Percentiles rank a stretch among this genome's conserved stretches.
Evolutionary conservation across 2,113 vertebrate genomes (phyloP).

Genomic region (Pseudopipra pipra): DNA sequence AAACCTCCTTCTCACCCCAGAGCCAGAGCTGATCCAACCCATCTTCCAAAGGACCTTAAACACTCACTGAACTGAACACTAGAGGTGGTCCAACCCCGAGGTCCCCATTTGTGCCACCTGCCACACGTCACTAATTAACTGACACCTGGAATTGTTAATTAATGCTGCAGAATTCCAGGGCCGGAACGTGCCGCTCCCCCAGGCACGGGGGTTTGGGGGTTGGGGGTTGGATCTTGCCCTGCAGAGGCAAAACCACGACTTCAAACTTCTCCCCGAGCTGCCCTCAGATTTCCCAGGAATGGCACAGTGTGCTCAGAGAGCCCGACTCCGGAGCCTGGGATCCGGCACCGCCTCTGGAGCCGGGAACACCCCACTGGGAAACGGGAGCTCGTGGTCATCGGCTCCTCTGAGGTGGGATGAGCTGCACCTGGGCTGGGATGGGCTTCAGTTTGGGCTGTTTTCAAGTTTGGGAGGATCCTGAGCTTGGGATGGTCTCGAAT

Average conservation of each 20-base stretch:
- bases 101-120: neutral
- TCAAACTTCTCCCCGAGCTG: neutral
- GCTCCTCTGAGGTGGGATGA: rapidly evolving
- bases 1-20: rapidly evolving
- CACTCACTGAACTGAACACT: rapidly evolving
- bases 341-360: neutral
- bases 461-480: too few relatives aligned
- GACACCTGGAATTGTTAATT: neutral
- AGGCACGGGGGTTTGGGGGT: neutral
- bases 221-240: too few relatives aligned
- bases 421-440: neutral
- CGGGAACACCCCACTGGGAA: neutral
- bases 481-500: neutral
- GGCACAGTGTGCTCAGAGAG: rapidly evolving
- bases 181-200: rapidly evolving
- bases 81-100: rapidly evolving
- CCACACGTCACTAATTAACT: rapidly evolving
- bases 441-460: neutral
- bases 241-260: neutral
- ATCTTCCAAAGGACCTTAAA: neutral
- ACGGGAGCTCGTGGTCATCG: neutral
- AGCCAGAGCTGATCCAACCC: rapidly evolving
- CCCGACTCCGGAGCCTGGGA: rapidly evolving
- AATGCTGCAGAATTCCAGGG: rapidly evolving
- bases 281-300: rapidly evolving